Conservation (phyloP, 2,113 vertebrate species). For the Scomber colias region DNA sequence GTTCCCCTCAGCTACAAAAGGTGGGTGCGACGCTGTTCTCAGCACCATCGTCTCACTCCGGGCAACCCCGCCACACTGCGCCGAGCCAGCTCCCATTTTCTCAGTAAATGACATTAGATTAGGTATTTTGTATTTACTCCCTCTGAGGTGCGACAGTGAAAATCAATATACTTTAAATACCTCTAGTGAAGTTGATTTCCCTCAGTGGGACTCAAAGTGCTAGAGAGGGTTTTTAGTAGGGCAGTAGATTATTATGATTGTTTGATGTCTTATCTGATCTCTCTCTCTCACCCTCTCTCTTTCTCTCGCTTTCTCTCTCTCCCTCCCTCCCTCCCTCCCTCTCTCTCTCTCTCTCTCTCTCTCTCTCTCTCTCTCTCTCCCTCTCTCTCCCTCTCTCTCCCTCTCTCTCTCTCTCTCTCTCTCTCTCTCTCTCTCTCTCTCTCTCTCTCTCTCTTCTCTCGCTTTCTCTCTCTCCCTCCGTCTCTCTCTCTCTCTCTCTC, state of each 20-base stretch:
- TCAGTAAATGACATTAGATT: slow-evolving; percentile 64
- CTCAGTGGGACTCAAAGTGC: slow-evolving; percentile 13
- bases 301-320: neutral
- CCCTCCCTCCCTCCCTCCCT: no score
- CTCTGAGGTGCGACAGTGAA: slow-evolving; percentile 51
- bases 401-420: no score
- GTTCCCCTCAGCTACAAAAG: slow-evolving; percentile 51
- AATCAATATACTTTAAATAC: slow-evolving; percentile 72
- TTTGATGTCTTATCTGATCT: slow-evolving; percentile 7
- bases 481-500: slow-evolving; percentile 15
- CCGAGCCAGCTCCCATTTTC: slow-evolving; percentile 62
- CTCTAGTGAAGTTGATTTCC: slow-evolving; percentile 43
- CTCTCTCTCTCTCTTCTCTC: neutral
- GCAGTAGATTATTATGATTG: slow-evolving; percentile 13
- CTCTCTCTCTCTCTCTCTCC: no score
- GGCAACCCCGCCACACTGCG: slow-evolving; percentile 20
- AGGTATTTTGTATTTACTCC: slow-evolving; percentile 69
- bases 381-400: no score
- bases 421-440: neutral
- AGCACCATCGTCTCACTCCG: slow-evolving; percentile 27
- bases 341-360: no score
- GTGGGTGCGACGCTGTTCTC: slow-evolving; percentile 55
- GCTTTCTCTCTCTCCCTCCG: slow-evolving; percentile 14
- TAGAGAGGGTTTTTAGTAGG: neutral
- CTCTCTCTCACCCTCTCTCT: neutral